Percentiles rank a stretch among this genome's conserved stretches.
These are phyloP conservation scores for Syritta pipiens DNA, from an alignment of 2,888 invertebrate genomes.

Conservation along the genomic window DNA sequence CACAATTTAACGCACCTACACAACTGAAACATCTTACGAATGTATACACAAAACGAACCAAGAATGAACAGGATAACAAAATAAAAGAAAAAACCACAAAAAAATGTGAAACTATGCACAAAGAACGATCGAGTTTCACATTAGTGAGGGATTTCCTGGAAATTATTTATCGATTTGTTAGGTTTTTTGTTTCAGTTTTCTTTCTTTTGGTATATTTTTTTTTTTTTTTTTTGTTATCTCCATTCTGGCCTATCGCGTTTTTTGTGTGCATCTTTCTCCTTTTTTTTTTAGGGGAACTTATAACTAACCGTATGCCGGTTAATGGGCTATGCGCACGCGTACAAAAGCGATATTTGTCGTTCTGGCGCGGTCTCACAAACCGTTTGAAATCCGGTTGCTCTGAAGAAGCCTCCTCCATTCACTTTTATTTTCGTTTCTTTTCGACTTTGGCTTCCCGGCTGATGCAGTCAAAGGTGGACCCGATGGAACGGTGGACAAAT, in stretches of 20 bases:
- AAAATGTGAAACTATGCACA: conserved; percentile 58
- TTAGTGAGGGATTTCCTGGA: conserved; percentile 67
- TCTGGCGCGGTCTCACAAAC: conserved; percentile 1
- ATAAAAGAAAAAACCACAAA: conserved; percentile 3
- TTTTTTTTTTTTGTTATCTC: conserved; percentile 2
- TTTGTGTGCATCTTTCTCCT: conserved; percentile 28
- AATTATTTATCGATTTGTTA: conserved; percentile 66
- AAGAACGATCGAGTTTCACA: conserved; percentile 62
- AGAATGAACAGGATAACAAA: conserved; percentile 5
- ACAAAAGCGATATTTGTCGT: conserved; percentile 28
- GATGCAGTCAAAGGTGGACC: conserved; percentile 49
- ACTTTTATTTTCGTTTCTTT: conserved; percentile 31
- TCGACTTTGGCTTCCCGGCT: too few relatives aligned
- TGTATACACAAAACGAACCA: neutral
- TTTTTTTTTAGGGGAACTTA: conserved; percentile 16
- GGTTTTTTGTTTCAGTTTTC: conserved; percentile 23
- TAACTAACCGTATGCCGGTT: conserved; percentile 35
- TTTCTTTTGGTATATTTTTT: conserved; percentile 6
- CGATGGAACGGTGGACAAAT: too few relatives aligned
- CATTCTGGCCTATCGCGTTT: too few relatives aligned
- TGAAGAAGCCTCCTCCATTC: too few relatives aligned
- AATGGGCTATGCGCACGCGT: conserved; percentile 23
- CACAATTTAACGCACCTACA: neutral
- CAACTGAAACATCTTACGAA: neutral
- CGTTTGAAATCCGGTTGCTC: conserved; percentile 70